Percentiles rank a stretch among this genome's conserved stretches.
Conservation (phyloP, 2,888 invertebrate species). For the Baronia brevicornis region DNA sequence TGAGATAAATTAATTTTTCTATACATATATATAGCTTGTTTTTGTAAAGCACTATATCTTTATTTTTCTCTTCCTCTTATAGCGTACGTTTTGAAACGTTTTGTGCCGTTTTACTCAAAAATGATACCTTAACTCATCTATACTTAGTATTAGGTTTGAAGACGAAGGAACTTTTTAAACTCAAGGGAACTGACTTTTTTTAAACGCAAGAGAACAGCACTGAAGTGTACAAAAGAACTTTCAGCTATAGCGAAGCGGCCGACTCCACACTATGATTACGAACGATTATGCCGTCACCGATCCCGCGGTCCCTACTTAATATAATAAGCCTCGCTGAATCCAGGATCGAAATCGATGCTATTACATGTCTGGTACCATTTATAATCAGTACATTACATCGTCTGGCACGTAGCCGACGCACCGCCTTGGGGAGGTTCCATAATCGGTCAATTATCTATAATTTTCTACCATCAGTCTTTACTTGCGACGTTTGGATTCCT, state of each 20-base stretch:
- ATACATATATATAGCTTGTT: no score
- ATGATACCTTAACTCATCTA: no score
- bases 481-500: conserved; percentile 47
- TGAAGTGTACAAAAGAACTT: conserved; percentile 28
- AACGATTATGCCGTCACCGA: conserved; percentile 69
- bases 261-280: conserved; percentile 53
- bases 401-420: conserved; percentile 26
- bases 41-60: no score
- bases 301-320: conserved; percentile 67
- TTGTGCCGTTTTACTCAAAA: no score
- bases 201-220: conserved; percentile 19
- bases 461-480: conserved; percentile 72
- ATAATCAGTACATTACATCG: conserved; percentile 63
- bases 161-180: no score
- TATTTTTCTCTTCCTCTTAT: no score
- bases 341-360: conserved; percentile 66
- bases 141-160: no score
- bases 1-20: no score
- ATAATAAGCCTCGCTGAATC: conserved; percentile 70
- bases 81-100: no score
- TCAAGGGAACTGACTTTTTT: conserved; percentile 34
- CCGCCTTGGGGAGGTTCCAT: conserved; percentile 44
- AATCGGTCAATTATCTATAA: conserved; percentile 73
- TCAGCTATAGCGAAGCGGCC: conserved; percentile 25
- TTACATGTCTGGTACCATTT: conserved; percentile 67